A percentile compares a stretch with the other conserved stretches of the same genome.
phyloP scores from a whole-genome alignment of 2,113 vertebrate genomes.

The Elephantulus edwardii region DNA sequence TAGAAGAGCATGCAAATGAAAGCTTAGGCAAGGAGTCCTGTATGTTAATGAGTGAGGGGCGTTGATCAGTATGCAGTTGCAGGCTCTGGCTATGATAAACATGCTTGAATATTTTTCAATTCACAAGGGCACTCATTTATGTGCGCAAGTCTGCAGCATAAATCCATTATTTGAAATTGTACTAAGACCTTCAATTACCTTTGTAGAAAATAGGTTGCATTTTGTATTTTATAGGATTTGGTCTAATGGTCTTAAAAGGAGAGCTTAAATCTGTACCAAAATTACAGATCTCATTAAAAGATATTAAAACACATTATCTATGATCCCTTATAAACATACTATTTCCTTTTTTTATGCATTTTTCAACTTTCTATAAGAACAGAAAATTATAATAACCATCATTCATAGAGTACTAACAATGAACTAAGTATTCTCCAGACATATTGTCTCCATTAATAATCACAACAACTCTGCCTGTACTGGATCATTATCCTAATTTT shows the following conservation, averaged over 20 bases:
- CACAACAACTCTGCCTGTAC: background rate
- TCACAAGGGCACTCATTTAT: conserved; percentile 73
- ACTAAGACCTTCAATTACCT: conserved; percentile 71
- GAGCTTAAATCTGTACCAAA: conserved; percentile 33
- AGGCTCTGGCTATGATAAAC: conserved; percentile 67
- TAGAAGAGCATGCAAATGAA: conserved; percentile 69
- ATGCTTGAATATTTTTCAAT: conserved; percentile 66
- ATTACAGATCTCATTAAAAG: conserved; percentile 52
- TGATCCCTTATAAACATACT: conserved; percentile 10
- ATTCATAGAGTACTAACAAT: background rate
- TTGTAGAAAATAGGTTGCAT: conserved; percentile 58
- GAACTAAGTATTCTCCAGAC: background rate
- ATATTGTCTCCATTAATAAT: background rate
- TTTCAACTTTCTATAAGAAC: background rate
- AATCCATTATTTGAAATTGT: conserved; percentile 71
- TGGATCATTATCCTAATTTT: conserved; percentile 36
- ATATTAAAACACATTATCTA: conserved; percentile 23
- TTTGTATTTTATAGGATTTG: conserved; percentile 35
- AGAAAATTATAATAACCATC: conserved; percentile 37
- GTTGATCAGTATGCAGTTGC: conserved; percentile 67
- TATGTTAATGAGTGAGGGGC: conserved; percentile 66
- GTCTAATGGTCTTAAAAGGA: conserved; percentile 49
- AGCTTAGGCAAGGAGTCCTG: conserved; percentile 8
- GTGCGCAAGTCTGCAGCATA: conserved; percentile 53
- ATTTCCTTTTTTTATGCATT: conserved; percentile 22